A percentile compares a stretch with the other conserved stretches of the same genome.
These are phyloP conservation scores for Popillia japonica DNA, from an alignment of 1,140 invertebrate genomes.

Conservation along the genomic window DNA sequence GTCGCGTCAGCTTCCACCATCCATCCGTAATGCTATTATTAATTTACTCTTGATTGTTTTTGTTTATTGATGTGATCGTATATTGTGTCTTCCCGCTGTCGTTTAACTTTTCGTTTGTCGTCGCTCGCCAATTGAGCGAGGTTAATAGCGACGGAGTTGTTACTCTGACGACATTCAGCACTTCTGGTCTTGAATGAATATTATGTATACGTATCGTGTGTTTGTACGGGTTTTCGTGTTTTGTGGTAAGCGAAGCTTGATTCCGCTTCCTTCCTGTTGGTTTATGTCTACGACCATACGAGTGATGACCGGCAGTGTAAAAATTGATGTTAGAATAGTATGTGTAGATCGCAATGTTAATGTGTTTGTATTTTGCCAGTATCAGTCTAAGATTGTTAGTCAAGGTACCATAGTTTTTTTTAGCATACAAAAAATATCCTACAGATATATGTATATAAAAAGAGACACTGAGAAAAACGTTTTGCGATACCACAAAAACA, in stretches of 20 bases:
- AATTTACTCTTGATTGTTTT: conserved; percentile 16
- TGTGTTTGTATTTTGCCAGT: too few species aligned
- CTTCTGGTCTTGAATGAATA: not conserved
- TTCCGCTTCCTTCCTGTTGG: conserved; percentile 42
- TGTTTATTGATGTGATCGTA: conserved; percentile 9
- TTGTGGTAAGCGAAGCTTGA: conserved; percentile 39
- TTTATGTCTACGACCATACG: not conserved
- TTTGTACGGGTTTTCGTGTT: conserved; percentile 12
- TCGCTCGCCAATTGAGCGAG: not conserved
- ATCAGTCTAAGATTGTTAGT: too few species aligned
- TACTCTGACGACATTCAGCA: not conserved
- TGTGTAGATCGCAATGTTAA: too few species aligned
- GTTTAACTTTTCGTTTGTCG: not conserved
- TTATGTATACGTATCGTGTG: not conserved
- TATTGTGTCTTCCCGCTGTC: conserved; percentile 1
- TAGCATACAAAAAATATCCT: too few species aligned
- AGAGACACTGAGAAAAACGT: too few species aligned
- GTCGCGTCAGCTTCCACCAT: not conserved
- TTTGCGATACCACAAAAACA: too few species aligned
- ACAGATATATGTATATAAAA: too few species aligned
- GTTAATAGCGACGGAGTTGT: not conserved
- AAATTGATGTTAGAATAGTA: not conserved
- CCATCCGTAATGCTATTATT: not conserved
- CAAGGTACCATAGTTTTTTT: too few species aligned
- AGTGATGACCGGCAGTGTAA: not conserved